Base-by-base conservation (phyloP, 2,797 vertebrate species). In the Enteromius viviparus region DNA sequence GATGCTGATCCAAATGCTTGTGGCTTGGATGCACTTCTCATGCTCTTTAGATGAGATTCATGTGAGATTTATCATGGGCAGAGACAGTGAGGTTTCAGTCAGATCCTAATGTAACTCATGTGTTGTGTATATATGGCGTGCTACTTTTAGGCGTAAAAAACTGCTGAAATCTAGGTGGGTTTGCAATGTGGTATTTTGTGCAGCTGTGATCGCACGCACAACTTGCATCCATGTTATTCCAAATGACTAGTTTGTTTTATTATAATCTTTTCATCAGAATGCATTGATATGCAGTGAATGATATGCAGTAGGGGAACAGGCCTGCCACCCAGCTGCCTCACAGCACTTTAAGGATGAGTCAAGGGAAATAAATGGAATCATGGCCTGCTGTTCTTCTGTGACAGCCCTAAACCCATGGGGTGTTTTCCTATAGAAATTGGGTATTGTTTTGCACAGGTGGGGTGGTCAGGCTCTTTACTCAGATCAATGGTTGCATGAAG, bases 41-140 rank as follows among this genome's bases (percentile, higher is more conserved):
- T 65, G 15, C 42, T 23, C 26, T 42, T 74, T 40, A 69, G 84
- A 85, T 69, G 34, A 66, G 45, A 12, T 78, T 65, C 79, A 81
- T 70, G 68, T 76, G 79, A 65, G 74, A 23, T 81, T 47, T 47
- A 76, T 77, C 40, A 32, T 34, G 12, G 0, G 26, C 19, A 0
- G 55, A 76, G 55, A 77, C 26, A n/a, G 34, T 42, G 47, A 29
- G n/a, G 34, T 42, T n/a, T 80, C 78, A 58, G 66, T 70, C 51
- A 58, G 23, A n/a, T 34, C 6, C 3, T 64, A 37, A 58, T 62
- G 53, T 12, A 72, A 60, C 68, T 81, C 69, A 17, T 60, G 37
- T 70, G 66, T 6, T 5, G 1, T 45, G 40, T 42, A 6, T 10
- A 29, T 45, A 2, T 37, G 3, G 19, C 17, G 4, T 32, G 58